These are phyloP conservation scores for Drosophila sordidula DNA, from an alignment of 2,888 invertebrate genomes.

Conservation along the genomic window DNA sequence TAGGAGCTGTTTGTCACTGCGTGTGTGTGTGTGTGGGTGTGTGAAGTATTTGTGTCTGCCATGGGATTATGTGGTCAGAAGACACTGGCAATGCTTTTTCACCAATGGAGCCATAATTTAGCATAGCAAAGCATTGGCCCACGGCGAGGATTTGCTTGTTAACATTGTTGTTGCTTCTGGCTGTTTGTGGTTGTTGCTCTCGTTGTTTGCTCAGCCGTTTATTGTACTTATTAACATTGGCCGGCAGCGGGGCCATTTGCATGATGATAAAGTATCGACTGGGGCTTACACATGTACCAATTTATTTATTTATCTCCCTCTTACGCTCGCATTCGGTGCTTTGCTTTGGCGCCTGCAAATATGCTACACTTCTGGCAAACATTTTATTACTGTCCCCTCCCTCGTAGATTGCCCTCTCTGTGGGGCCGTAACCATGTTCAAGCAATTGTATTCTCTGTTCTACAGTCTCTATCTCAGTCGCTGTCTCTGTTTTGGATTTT, in stretches of 20 bases:
- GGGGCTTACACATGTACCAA: constrained; percentile 64
- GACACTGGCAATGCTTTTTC: not conserved
- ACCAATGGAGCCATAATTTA: constrained; percentile 49
- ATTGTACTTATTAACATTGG: constrained; percentile 58
- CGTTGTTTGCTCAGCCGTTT: constrained; percentile 46
- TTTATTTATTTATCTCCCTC: constrained; percentile 40
- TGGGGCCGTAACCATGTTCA: not conserved
- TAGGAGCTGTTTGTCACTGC: not conserved
- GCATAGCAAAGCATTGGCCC: constrained; percentile 15
- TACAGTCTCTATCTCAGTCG: not conserved
- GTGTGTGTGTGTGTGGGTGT: constrained; percentile 6
- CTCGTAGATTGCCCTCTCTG: not conserved
- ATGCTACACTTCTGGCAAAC: constrained; percentile 52
- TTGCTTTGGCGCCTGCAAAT: constrained; percentile 50
- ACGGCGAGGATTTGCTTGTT: constrained; percentile 27
- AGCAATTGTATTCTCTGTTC: constrained; percentile 10
- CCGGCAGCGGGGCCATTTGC: constrained; percentile 54
- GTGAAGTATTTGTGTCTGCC: constrained; percentile 1
- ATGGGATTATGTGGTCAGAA: constrained; percentile 32
- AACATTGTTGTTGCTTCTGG: constrained; percentile 20
- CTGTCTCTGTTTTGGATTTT: not conserved
- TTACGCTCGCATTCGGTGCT: not conserved
- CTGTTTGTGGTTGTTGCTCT: constrained; percentile 3
- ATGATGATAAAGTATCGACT: constrained; percentile 77
- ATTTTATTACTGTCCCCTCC: constrained; percentile 51